These are phyloP conservation scores for Euzetes globulus DNA, from an alignment of 2,888 invertebrate genomes.

Conservation along the genomic window DNA sequence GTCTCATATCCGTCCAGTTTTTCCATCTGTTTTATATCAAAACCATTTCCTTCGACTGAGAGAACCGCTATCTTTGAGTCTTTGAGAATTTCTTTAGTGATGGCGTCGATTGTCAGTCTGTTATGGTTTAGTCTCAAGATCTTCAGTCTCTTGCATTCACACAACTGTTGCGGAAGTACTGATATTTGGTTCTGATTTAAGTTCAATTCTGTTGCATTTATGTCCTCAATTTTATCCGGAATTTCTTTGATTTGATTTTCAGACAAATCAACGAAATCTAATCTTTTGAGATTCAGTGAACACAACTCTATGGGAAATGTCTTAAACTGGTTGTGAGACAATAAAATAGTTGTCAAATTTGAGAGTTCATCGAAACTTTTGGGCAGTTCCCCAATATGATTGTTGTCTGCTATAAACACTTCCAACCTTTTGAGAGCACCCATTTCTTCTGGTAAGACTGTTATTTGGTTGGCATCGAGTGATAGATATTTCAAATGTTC, in stretches of 20 bases:
- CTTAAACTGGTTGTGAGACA: background rate
- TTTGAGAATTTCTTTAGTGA: background rate
- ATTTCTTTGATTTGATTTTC: background rate
- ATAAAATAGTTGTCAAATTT: background rate
- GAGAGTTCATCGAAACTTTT: background rate
- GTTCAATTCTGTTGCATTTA: conserved; percentile 5
- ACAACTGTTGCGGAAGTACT: background rate
- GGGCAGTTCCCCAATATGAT: background rate
- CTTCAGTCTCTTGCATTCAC: background rate
- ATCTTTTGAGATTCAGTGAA: background rate
- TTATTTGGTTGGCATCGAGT: background rate
- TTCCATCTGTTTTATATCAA: background rate
- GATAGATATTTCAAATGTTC: background rate
- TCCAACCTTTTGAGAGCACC: background rate
- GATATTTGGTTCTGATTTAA: background rate
- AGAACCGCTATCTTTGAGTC: background rate
- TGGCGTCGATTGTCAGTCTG: background rate
- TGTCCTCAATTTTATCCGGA: background rate
- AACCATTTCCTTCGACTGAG: background rate
- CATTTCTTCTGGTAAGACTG: background rate
- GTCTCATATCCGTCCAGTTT: background rate
- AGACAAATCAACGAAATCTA: conserved; percentile 17
- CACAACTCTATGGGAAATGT: background rate
- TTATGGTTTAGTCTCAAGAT: background rate
- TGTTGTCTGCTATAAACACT: background rate